Evolutionary conservation across 2,113 vertebrate genomes (phyloP), one percentile per base, ranked within the genome.

Genomic region (Melanostigma gelatinosum): DNA sequence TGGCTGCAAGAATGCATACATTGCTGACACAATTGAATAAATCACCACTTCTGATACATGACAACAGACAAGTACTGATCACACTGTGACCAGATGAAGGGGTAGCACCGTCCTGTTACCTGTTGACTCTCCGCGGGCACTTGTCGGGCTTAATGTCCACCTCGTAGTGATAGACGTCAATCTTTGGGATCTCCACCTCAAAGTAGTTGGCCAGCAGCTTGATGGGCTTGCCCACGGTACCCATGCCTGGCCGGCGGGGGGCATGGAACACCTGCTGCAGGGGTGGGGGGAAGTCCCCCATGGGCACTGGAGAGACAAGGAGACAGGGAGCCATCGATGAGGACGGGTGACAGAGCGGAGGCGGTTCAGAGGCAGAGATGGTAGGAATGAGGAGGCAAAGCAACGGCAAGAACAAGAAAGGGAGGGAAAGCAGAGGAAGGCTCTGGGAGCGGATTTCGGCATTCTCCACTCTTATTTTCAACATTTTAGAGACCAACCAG

Each of bases 141-240:
- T 99, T 99, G 92, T 99, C 98, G 0, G 98, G 98, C 92, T 99
- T 99, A 92, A 99, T 99, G 94, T 99, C 98, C 94, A 99, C 98
- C 93, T 99, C 98, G 80, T 99, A 99, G 90, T 99, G 98, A 89
- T 95, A 98, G 75, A 99, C 97, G 69, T 99, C 98, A 77, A 99
- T 99, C 94, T 99, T 99, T 90, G 98, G 98, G 94, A 99, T 99
- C 94, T 99, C 98, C 93, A 99, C 98, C 86, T 99, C 98, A 87
- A 99, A 99, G 93, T 99, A 99, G 94, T 99, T 99, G 92, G 98
- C 98, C 93, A 99, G 95, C 90, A 99, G 96, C 92, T 99, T 99
- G 95, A 99, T 99, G 90, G 98, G 98, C 90, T 99, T 99, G 89
- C 98, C 98, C 27, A 99, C 97, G 0, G 98, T 99, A 89, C 98